Evolutionary conservation across 92 coral and sea anemone genomes (phyloP).

Genomic region (Actinernus sp.): DNA sequence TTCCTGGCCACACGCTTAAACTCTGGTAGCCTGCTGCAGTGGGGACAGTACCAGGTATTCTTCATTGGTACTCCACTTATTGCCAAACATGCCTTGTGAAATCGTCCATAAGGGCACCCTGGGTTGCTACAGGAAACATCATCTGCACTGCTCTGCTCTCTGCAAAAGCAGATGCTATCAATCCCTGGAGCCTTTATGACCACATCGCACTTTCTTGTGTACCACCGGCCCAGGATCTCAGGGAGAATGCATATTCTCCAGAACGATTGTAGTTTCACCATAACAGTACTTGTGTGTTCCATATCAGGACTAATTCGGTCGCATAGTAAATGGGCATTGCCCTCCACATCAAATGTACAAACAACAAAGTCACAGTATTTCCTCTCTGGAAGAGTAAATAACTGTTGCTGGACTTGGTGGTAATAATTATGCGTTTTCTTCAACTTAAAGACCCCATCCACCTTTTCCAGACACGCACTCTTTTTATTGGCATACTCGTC

Average conservation of each 20-base stretch:
- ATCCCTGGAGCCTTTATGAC: conserved; percentile 6
- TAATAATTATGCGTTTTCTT: conserved; percentile 35
- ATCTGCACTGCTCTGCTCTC: conserved; percentile 20
- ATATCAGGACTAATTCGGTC: conserved; percentile 3
- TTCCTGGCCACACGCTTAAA: conserved; percentile 32
- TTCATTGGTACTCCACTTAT: conserved; percentile 14
- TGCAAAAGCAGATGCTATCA: conserved; percentile 54
- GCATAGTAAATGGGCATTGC: not conserved
- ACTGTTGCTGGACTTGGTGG: conserved; percentile 60
- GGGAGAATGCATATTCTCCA: conserved; percentile 49
- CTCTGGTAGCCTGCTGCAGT: conserved; percentile 34
- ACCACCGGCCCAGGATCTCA: conserved; percentile 44
- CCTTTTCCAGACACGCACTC: conserved; percentile 37
- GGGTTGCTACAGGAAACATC: conserved; percentile 38
- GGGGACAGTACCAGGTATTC: conserved; percentile 37
- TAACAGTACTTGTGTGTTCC: conserved; percentile 4
- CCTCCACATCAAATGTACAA: conserved; percentile 6
- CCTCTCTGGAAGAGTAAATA: conserved; percentile 35
- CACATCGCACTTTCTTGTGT: conserved; percentile 31
- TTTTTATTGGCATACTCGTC: conserved; percentile 9
- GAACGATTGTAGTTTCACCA: conserved; percentile 26
- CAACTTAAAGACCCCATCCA: conserved; percentile 9
- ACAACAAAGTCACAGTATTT: conserved; percentile 55
- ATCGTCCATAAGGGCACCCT: conserved; percentile 29
- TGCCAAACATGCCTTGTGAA: conserved; percentile 34